These are phyloP conservation scores for Eupeodes latifasciatus DNA, from an alignment of 2,888 invertebrate genomes.

Conservation along the genomic window DNA sequence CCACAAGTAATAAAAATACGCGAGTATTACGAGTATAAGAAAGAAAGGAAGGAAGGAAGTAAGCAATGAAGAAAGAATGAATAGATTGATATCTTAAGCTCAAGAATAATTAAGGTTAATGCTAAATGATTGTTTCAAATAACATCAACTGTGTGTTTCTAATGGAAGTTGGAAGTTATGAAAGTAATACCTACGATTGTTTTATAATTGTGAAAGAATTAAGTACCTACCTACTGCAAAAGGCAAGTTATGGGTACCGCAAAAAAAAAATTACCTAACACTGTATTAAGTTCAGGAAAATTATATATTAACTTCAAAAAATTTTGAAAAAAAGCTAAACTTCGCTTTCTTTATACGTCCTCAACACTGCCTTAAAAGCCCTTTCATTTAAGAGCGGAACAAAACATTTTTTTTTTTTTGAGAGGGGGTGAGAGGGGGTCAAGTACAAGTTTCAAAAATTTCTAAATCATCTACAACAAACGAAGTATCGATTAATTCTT, in stretches of 20 bases:
- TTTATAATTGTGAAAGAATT: not conserved
- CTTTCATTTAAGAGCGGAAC: too few relatives aligned
- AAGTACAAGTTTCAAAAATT: too few relatives aligned
- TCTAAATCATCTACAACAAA: too few relatives aligned
- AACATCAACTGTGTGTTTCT: not conserved
- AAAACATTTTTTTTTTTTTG: too few relatives aligned
- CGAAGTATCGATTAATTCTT: too few relatives aligned
- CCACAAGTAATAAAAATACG: not conserved
- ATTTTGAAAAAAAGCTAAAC: too few relatives aligned
- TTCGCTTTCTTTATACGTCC: too few relatives aligned
- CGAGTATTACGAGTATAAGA: not conserved
- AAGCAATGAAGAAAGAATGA: not conserved
- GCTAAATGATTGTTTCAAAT: slow-evolving; percentile 15
- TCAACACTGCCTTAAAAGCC: too few relatives aligned
- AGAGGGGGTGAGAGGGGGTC: too few relatives aligned
- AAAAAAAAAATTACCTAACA: not conserved
- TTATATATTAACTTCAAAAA: too few relatives aligned
- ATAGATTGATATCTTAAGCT: slow-evolving; percentile 46
- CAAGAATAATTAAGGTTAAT: slow-evolving; percentile 53
- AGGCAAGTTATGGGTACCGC: not conserved
- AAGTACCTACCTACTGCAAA: not conserved
- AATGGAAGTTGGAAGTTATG: slow-evolving; percentile 26
- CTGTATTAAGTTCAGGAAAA: too few relatives aligned
- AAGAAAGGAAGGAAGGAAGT: not conserved
- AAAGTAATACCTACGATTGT: slow-evolving; percentile 8